These are phyloP conservation scores for Pardalotus punctatus DNA, from an alignment of 2,113 vertebrate species.

Conservation along the genomic window DNA sequence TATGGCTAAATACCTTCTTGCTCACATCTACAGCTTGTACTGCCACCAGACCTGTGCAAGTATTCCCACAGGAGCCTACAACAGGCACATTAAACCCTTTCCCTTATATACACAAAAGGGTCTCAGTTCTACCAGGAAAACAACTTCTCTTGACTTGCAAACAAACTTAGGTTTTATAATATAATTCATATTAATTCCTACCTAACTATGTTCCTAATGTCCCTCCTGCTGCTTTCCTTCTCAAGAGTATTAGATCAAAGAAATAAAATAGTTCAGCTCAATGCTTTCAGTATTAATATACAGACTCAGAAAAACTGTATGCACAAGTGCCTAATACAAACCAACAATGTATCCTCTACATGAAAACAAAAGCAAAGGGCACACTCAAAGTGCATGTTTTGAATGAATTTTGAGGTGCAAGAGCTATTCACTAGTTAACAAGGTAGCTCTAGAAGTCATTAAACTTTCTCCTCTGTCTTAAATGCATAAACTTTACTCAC, in stretches of 20 bases:
- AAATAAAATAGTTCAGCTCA: neutral
- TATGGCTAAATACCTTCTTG: neutral
- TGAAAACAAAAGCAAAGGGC: neutral
- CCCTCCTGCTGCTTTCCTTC: neutral
- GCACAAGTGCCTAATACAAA: neutral
- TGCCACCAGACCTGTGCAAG: neutral
- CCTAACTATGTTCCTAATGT: neutral
- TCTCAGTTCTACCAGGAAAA: neutral
- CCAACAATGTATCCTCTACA: rapidly evolving
- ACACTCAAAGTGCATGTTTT: neutral
- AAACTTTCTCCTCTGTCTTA: neutral
- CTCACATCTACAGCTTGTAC: neutral
- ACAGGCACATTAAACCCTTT: neutral
- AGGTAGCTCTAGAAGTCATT: neutral
- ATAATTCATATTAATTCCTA: neutral
- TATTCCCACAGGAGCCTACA: neutral
- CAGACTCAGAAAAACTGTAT: neutral
- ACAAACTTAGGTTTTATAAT: neutral
- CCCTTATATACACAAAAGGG: neutral
- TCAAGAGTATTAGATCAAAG: neutral
- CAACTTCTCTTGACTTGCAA: neutral
- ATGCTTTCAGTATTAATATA: neutral
- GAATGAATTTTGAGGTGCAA: neutral
- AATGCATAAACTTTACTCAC: neutral
- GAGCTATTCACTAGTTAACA: neutral